phyloP scores from a whole-genome alignment of 1,140 invertebrate genomes.

The Pseudomyrmex dendroicus region DNA sequence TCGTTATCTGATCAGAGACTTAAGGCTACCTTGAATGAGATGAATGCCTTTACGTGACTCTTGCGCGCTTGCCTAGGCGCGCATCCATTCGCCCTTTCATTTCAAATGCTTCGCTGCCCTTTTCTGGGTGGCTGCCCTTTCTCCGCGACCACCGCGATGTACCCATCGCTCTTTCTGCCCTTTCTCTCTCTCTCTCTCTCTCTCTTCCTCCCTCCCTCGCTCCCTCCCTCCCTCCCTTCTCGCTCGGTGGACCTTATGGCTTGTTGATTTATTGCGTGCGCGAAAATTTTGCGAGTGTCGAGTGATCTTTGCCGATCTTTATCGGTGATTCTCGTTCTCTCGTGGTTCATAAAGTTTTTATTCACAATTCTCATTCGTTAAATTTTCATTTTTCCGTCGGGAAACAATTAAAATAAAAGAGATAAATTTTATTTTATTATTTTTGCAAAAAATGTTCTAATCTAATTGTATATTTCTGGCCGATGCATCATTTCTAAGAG shows the following conservation, averaged over 20 bases:
- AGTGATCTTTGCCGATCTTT: not conserved
- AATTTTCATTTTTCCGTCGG: not conserved
- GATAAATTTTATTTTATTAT: not conserved
- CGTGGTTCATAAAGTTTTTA: not conserved
- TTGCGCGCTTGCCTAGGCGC: constrained; percentile 83
- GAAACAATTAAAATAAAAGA: not conserved
- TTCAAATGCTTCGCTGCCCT: constrained; percentile 80
- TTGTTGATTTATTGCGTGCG: constrained; percentile 79
- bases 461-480: constrained; percentile 1
- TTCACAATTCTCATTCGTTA: not conserved
- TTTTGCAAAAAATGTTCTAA: not conserved
- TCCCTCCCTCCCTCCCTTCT: not conserved
- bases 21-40: constrained; percentile 84
- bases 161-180: constrained; percentile 74
- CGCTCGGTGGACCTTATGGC: constrained; percentile 24
- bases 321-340: constrained; percentile 16
- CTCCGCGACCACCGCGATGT: constrained; percentile 68
- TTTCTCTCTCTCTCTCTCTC: not conserved
- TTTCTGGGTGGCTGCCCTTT: constrained; percentile 80
- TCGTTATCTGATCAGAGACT: constrained; percentile 84
- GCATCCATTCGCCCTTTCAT: constrained; percentile 83
- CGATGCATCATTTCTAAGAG: too few relatives aligned
- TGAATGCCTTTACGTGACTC: constrained; percentile 84
- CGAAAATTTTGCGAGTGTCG: constrained; percentile 78
- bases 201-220: not conserved